Conservation (phyloP, 2,888 invertebrate genomes). For the Aspidiotus rigidus region DNA sequence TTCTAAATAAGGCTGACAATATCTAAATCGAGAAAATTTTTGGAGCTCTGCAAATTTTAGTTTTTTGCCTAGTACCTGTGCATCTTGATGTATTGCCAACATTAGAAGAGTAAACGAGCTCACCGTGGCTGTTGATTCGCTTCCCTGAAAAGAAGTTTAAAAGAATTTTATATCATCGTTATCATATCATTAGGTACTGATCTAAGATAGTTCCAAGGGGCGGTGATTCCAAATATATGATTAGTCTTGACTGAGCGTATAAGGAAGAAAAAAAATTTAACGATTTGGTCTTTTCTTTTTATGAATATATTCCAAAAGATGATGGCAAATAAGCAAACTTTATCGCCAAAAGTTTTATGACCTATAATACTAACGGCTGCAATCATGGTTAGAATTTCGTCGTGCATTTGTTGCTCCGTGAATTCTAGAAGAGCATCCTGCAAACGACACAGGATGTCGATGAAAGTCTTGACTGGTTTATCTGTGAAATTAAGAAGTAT, state of each 20-base stretch:
- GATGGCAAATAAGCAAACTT: no score
- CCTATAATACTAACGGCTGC: slow-evolving; percentile 6
- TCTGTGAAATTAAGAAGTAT: slow-evolving; percentile 4
- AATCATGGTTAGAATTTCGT: slow-evolving; percentile 18
- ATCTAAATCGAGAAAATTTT: no score
- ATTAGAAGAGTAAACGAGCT: slow-evolving; percentile 6
- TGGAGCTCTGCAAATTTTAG: no score
- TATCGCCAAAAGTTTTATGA: neutral
- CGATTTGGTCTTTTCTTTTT: no score
- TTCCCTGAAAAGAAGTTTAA: slow-evolving; percentile 12
- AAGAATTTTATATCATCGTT: neutral
- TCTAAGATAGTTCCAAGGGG: no score
- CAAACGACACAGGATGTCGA: slow-evolving; percentile 8
- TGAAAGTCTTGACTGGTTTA: slow-evolving; percentile 3
- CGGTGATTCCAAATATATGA: no score
- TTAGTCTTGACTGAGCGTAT: no score
- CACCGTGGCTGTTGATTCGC: slow-evolving; percentile 13
- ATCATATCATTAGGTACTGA: neutral
- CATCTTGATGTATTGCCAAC: slow-evolving; percentile 12
- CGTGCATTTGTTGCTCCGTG: slow-evolving; percentile 7
- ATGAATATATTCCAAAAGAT: no score
- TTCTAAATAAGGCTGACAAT: no score
- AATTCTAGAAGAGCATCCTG: slow-evolving; percentile 13
- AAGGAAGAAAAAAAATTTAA: no score
- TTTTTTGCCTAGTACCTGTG: neutral